phyloP scores from a whole-genome alignment of 1,140 invertebrate genomes.

The Rhagoletis zephyria region DNA sequence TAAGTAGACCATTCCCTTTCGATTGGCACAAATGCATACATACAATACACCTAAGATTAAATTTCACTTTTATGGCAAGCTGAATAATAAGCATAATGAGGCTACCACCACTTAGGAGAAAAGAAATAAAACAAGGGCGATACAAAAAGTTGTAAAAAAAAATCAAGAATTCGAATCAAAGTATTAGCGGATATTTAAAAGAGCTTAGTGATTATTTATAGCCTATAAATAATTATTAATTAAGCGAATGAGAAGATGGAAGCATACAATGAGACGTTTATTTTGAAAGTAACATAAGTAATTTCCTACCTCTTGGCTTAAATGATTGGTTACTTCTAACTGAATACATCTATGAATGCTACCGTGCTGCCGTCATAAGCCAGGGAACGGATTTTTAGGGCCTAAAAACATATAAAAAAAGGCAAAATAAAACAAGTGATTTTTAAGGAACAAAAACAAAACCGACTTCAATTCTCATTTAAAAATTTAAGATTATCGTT shows the following conservation, averaged over 20 bases:
- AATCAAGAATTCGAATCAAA: not conserved
- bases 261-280: not conserved
- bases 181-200: not conserved
- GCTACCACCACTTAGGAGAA: not conserved
- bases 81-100: not conserved
- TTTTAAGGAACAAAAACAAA: no score
- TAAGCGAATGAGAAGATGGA: not conserved
- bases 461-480: no score
- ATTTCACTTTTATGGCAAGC: slow-evolving; percentile 37
- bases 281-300: no score
- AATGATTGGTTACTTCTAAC: no score
- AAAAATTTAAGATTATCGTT: no score
- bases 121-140: not conserved
- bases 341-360: no score
- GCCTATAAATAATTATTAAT: slow-evolving; percentile 25
- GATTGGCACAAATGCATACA: not conserved
- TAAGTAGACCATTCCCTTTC: not conserved
- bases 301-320: no score
- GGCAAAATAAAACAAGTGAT: no score
- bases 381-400: no score
- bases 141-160: not conserved
- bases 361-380: no score
- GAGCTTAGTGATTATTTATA: slow-evolving; percentile 16
- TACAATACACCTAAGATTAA: not conserved
- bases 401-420: no score